Base-by-base conservation (phyloP, 2,113 vertebrate genomes). In the Drymodes brunneopygia region DNA sequence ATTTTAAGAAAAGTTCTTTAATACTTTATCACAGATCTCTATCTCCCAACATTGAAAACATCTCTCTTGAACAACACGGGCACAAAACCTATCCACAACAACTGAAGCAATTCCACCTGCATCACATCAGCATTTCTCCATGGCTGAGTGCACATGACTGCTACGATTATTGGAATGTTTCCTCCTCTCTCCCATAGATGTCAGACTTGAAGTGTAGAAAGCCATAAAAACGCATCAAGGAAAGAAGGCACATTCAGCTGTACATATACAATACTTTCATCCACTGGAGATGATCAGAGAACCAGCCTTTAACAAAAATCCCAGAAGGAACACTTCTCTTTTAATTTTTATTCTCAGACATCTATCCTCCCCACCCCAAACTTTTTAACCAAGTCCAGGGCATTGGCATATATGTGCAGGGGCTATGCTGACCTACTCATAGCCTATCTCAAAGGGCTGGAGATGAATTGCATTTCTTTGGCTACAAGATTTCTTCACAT, bases 311-410 rank as follows among this genome's bases (percentile, higher is more conserved):
- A 73, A 6, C 10, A 77, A 80, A 88, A 89, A 51, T 33, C 2
- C 2, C 29, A 69, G 14, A 47, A 6, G 19, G 6, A 87, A 9
- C 2, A 60, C 23, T 33, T 58, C 1, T 36, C 2, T n/a, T 6
- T 8, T 31, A 29, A 25, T n/a, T 70, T 18, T 24, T 38, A 13
- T 61, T 71, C 11, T 45, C 20, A 72, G 29, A 45, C 33, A 65
- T 1, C 2, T 3, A 27, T 9, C 2, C 6, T 5, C 9, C 7
- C 4, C 11, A 4, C 7, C 1, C 9, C 12, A 21, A 40, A 44
- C 0, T 19, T 86, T 75, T 82, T 25, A 57, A 47, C 29, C 9
- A 58, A 24, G 3, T 62, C 19, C 50, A 36, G 18, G 27, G 7
- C 25, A 23, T 78, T 29, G 13, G 10, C 40, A 64, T 6, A 38